Conservation (phyloP, 2,797 vertebrate genomes). For the Macrochelys suwanniensis region DNA sequence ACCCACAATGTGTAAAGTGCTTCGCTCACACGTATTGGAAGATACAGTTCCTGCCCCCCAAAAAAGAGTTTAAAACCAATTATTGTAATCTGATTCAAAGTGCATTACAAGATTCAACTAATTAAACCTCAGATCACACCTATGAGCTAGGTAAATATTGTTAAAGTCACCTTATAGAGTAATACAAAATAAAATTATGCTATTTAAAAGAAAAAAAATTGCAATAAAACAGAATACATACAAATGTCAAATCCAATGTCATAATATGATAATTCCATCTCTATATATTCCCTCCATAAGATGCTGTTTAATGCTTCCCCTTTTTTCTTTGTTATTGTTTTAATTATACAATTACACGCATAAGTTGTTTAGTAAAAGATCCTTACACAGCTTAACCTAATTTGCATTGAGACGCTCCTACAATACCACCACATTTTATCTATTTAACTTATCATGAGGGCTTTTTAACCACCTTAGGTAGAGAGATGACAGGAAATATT, state of each 20-base stretch:
- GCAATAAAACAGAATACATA: background rate
- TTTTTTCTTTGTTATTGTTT: background rate
- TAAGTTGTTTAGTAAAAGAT: background rate
- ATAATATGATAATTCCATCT: background rate
- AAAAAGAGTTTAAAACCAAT: background rate
- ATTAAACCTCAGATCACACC: background rate
- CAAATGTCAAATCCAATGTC: background rate
- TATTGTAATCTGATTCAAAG: background rate
- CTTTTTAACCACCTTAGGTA: background rate
- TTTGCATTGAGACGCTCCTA: background rate
- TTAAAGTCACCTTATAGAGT: background rate
- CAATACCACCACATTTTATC: background rate
- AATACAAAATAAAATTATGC: background rate
- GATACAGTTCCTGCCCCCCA: background rate
- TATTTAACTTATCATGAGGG: background rate
- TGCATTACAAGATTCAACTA: background rate
- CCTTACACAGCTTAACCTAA: background rate
- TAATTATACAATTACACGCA: background rate
- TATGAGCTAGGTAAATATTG: fast-evolving
- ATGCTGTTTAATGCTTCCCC: background rate
- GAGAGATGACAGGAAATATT: background rate
- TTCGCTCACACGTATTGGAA: background rate
- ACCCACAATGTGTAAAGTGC: background rate
- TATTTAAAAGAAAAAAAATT: background rate
- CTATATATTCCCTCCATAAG: background rate